These are phyloP conservation scores for Nymphalis c-album DNA, from an alignment of 2,888 invertebrate species.

Conservation along the genomic window DNA sequence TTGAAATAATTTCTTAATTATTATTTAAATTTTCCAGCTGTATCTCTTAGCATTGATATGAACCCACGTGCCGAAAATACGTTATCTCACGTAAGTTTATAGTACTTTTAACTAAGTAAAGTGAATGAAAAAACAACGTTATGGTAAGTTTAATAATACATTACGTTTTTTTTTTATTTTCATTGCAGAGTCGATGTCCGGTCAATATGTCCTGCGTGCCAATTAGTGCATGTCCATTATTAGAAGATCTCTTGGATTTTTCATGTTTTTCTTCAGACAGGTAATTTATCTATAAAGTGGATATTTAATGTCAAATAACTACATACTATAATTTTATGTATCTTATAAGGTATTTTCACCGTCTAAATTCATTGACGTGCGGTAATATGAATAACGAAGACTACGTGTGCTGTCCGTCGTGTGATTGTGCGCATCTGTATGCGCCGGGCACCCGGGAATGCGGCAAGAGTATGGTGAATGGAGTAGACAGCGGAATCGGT, in stretches of 20 bases:
- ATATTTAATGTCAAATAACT: not conserved
- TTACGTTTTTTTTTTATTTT: slow-evolving; percentile 6
- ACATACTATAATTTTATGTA: not conserved
- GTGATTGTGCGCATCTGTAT: slow-evolving; percentile 68
- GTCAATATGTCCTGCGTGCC: slow-evolving; percentile 77
- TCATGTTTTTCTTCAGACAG: slow-evolving; percentile 82
- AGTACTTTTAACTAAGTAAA: not conserved
- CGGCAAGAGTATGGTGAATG: slow-evolving; percentile 85
- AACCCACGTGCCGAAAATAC: slow-evolving; percentile 53
- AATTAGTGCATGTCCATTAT: slow-evolving; percentile 78
- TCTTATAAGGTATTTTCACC: slow-evolving; percentile 68
- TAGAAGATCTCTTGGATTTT: slow-evolving; percentile 80
- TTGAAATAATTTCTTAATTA: not conserved
- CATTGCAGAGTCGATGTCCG: slow-evolving; percentile 68
- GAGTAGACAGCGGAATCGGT: slow-evolving; percentile 84
- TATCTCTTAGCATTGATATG: slow-evolving; percentile 64
- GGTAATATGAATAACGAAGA: slow-evolving; percentile 81
- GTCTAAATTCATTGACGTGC: slow-evolving; percentile 82
- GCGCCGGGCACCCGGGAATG: slow-evolving; percentile 77
- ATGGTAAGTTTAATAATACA: not conserved
- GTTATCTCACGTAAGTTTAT: slow-evolving; percentile 38
- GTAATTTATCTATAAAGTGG: slow-evolving; percentile 51
- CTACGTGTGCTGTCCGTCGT: slow-evolving; percentile 83
- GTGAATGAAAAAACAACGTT: not conserved
- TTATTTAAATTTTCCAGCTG: slow-evolving; percentile 53